These are phyloP conservation scores for Biston betularia DNA, from an alignment of 2,888 invertebrate genomes.

Conservation along the genomic window DNA sequence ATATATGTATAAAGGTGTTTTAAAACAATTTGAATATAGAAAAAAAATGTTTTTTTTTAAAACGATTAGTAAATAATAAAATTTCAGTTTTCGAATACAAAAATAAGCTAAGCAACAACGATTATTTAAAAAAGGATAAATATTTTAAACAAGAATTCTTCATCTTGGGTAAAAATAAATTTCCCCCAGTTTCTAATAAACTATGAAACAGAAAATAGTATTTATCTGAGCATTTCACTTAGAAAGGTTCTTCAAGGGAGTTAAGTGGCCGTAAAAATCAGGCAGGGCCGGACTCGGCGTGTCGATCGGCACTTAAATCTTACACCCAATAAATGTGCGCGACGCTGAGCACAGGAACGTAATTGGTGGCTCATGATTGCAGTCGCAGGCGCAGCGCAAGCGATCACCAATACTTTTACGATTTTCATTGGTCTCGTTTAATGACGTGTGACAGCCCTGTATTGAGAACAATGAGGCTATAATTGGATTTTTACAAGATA, in stretches of 20 bases:
- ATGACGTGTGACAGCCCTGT: constrained; percentile 79
- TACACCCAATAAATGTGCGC: constrained; percentile 84
- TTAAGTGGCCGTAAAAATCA: constrained; percentile 79
- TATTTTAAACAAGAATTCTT: not conserved
- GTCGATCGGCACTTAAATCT: constrained; percentile 84
- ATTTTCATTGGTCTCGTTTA: constrained; percentile 81
- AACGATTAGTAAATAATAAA: no score
- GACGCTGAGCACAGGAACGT: constrained; percentile 71
- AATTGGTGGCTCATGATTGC: constrained; percentile 78
- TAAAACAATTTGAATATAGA: no score
- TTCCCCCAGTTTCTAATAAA: constrained; percentile 24
- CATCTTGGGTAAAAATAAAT: not conserved
- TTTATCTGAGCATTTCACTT: constrained; percentile 39
- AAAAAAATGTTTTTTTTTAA: no score
- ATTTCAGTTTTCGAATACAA: no score
- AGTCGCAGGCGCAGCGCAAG: constrained; percentile 53
- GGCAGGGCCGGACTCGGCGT: constrained; percentile 72
- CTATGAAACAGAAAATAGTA: constrained; percentile 28
- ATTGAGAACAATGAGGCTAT: constrained; percentile 76
- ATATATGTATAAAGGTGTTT: not conserved
- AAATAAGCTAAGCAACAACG: no score
- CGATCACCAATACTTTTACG: constrained; percentile 77
- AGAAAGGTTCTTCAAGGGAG: constrained; percentile 45
- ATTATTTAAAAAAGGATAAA: not conserved
- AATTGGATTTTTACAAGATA: constrained; percentile 76